Evolutionary conservation across 2,113 vertebrate genomes (phyloP).

Genomic region (Apus apus): DNA sequence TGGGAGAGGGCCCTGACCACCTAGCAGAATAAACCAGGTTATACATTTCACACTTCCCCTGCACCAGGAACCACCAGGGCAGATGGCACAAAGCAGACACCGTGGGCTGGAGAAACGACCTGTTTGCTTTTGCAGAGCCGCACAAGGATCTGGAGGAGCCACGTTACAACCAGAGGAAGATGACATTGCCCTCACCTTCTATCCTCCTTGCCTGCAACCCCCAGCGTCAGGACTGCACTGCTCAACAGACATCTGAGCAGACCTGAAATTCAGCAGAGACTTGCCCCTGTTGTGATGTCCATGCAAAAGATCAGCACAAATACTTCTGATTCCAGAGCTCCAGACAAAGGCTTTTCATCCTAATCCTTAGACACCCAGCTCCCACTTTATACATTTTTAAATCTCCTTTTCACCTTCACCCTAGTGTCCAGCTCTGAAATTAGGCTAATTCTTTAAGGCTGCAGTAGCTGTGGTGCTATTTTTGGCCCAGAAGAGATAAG

Average conservation of each 20-base stretch:
- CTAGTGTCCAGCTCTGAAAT: neutral
- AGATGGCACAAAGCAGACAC: conserved; percentile 5
- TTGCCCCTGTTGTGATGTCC: neutral
- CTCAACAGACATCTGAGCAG: neutral
- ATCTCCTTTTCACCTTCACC: conserved; percentile 17
- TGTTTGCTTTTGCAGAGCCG: rapidly evolving
- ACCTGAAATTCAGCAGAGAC: neutral
- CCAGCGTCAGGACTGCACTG: rapidly evolving
- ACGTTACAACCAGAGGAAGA: neutral
- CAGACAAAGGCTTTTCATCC: neutral
- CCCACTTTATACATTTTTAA: neutral
- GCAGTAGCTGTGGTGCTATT: conserved; percentile 6
- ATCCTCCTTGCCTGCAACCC: neutral
- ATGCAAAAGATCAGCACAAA: neutral
- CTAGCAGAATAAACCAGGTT: conserved; percentile 42
- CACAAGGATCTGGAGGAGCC: neutral
- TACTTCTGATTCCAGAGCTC: neutral
- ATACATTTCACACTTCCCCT: conserved; percentile 52
- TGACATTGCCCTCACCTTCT: neutral
- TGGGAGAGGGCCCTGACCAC: conserved; percentile 17
- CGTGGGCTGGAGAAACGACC: neutral
- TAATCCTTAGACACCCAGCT: neutral
- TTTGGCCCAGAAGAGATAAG: conserved; percentile 35
- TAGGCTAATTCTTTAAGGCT: neutral
- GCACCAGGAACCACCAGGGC: neutral